phyloP scores from a whole-genome alignment of 2,888 invertebrate species.

The Thymelicus acteon region DNA sequence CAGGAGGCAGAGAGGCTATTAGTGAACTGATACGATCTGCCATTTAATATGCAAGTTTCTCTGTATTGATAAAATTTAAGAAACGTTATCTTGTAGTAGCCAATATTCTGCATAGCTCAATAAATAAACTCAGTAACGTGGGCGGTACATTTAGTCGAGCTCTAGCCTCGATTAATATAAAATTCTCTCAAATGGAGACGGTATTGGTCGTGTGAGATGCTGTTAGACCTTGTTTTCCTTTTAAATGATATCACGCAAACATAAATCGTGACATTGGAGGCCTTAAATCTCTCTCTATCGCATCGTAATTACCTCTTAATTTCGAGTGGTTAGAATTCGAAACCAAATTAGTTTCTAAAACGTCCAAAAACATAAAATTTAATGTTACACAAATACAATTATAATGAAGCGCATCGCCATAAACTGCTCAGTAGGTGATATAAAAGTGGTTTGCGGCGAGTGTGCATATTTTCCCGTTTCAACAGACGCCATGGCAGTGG shows the following conservation, averaged over 20 bases:
- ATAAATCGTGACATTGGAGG: conserved; percentile 20
- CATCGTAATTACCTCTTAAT: conserved; percentile 10
- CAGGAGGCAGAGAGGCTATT: conserved; percentile 4
- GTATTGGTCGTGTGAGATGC: not conserved
- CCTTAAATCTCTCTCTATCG: conserved; percentile 8
- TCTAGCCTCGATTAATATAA: not conserved
- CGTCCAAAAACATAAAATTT: conserved; percentile 15
- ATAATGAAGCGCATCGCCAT: conserved; percentile 17
- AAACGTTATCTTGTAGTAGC: not conserved
- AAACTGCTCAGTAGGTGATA: conserved; percentile 9
- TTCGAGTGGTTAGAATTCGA: conserved; percentile 7
- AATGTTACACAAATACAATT: conserved; percentile 16
- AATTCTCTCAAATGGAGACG: not conserved
- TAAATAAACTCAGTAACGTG: not conserved
- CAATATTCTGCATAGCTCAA: conserved; percentile 1
- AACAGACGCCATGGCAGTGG: not conserved
- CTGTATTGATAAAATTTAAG: not conserved
- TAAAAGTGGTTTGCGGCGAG: conserved; percentile 11
- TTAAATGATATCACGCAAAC: conserved; percentile 11
- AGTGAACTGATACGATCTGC: not conserved
- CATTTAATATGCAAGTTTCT: not conserved
- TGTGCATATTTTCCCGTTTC: conserved; percentile 23
- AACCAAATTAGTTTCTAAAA: conserved; percentile 14
- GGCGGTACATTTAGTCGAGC: not conserved
- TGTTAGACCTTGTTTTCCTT: not conserved